Evolutionary conservation across 2,888 invertebrate genomes (phyloP), one percentile per base, ranked within the genome.

Genomic region (Lithophane leautieri): DNA sequence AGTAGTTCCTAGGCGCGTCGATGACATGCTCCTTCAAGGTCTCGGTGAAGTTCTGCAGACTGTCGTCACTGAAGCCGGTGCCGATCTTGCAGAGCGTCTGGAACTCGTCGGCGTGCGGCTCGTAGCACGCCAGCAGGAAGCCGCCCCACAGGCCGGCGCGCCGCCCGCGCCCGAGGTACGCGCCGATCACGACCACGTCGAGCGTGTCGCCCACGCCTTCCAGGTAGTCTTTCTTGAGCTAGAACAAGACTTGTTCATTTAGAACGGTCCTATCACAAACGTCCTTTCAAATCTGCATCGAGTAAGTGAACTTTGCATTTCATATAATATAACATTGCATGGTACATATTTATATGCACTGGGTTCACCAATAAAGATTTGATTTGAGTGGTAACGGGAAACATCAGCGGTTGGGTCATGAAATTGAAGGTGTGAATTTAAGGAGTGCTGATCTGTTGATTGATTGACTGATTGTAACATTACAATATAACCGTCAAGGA

Each of bases 121-220:
- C 99, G 93, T 99, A 98, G 93, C 99, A 99, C 0, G 99, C 99
- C 71, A 99, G 97, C 77, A 99, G 97, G 94, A 99, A 99, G 14
- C 99, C 99, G 19, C 99, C 99, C 93, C 98, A 99, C 19, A 97
- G 97, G 4, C 99, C 99, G 0, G 99, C 98, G 65, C 99, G 97
- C 94, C 98, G 99, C 25, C 99, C 99, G 88, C 98, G 98, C 0
- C 99, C 99, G 71, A 97, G 94, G 95, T 99, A 99, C 0, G 98
- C 99, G 69, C 99, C 99, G 81, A 99, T 98, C 0, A 99, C 99
- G 1, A 99, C 99, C 66, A 98, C 97, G 96, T 99, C 99, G 54
- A 99, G 95, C 0, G 99, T 99, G 95, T 99, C 99, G 1, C 99
- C 99, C 14, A 99, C 98, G 56, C 99, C 99, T 47, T 99, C 99